These are phyloP conservation scores for Ictalurus furcatus DNA, from an alignment of 2,113 vertebrate genomes.

Conservation along the genomic window DNA sequence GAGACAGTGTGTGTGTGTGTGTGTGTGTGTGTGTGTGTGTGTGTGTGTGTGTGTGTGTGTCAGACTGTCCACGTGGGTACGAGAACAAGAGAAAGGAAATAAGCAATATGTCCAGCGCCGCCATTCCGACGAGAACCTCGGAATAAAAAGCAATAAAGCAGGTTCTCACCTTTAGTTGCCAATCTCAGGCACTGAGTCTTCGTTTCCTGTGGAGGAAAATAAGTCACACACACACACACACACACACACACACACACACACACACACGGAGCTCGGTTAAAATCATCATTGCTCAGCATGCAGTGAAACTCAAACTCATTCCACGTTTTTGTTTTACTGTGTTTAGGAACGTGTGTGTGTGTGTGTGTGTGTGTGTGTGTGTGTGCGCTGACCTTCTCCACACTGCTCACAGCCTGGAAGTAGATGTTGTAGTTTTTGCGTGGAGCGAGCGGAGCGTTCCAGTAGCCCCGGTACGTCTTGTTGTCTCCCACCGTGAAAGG, in stretches of 20 bases:
- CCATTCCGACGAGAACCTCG: neutral
- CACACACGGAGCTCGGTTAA: neutral
- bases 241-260: constrained; percentile 1
- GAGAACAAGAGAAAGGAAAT: constrained; percentile 17
- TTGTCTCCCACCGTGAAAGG: constrained; percentile 98
- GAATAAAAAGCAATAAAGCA: constrained; percentile 17
- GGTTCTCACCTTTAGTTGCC: constrained; percentile 93
- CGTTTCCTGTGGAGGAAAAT: constrained; percentile 82
- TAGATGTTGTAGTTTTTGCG: constrained; percentile 99
- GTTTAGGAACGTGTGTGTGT: neutral
- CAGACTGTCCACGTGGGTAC: neutral
- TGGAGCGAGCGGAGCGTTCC: constrained; percentile 92
- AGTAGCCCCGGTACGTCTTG: constrained; percentile 95
- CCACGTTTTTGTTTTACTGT: neutral
- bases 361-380: neutral
- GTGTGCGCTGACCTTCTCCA: constrained; percentile 82
- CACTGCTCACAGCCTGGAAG: constrained; percentile 97
- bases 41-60: neutral
- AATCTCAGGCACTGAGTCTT: constrained; percentile 97
- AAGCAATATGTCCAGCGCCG: constrained; percentile 11
- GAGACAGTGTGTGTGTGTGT: constrained; percentile 26
- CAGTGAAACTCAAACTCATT: neutral
- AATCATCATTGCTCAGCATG: neutral
- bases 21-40: constrained; percentile 27
- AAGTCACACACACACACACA: constrained; percentile 47